A percentile compares a stretch with the other conserved stretches of the same genome.
Conservation (phyloP, 2,113 vertebrate genomes). For the Eonycteris spelaea region DNA sequence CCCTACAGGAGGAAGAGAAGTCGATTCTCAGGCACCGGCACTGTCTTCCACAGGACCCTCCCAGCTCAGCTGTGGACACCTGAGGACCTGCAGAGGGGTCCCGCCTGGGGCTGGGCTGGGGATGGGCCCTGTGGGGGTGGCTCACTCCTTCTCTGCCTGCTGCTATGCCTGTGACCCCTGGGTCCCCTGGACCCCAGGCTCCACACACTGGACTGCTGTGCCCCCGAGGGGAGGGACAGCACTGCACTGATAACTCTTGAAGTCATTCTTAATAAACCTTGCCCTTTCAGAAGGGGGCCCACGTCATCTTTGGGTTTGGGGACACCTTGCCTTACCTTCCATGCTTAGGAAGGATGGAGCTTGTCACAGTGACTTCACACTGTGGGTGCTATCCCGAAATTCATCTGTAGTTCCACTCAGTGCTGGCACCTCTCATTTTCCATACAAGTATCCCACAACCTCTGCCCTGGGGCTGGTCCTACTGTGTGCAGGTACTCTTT, state of each 20-base stretch:
- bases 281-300: background rate
- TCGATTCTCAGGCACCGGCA: constrained; percentile 64
- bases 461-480: background rate
- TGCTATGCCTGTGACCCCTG: constrained; percentile 1
- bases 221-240: background rate
- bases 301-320: background rate
- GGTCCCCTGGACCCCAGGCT: background rate
- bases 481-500: background rate
- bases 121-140: background rate
- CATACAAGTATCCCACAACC: background rate
- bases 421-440: background rate
- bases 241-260: constrained; percentile 47
- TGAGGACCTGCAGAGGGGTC: background rate
- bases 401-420: fast-evolving
- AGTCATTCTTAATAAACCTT: constrained; percentile 52
- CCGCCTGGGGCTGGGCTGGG: background rate
- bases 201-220: constrained; percentile 30
- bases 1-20: constrained; percentile 73
- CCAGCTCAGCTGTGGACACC: background rate
- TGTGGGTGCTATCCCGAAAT: background rate
- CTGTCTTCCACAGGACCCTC: constrained; percentile 20
- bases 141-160: background rate
- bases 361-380: background rate
- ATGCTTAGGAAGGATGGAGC: background rate
- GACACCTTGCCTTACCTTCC: fast-evolving